A percentile compares a stretch with the other conserved stretches of the same genome.
These are phyloP conservation scores for Troides helena DNA, from an alignment of 2,888 invertebrate genomes.

Conservation along the genomic window DNA sequence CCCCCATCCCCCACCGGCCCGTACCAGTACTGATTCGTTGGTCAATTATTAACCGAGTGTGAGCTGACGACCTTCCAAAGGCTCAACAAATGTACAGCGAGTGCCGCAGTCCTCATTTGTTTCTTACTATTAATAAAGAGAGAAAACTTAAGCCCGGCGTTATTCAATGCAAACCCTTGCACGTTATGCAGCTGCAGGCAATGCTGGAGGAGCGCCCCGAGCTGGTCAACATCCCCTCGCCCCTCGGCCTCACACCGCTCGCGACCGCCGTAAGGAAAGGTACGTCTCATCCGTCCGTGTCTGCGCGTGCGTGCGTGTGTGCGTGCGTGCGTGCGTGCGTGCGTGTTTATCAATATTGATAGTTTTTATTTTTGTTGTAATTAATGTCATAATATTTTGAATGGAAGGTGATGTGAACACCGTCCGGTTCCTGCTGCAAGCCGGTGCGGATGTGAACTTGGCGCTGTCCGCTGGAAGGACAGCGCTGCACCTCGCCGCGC, in stretches of 20 bases:
- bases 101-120: background rate
- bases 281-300: constrained; percentile 26
- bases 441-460: constrained; percentile 73
- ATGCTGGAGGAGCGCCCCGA: constrained; percentile 71
- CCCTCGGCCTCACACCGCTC: constrained; percentile 74
- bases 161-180: too few relatives aligned
- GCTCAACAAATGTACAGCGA: background rate
- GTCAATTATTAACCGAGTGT: too few relatives aligned
- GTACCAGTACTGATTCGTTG: too few relatives aligned
- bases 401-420: constrained; percentile 61
- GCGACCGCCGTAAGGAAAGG: constrained; percentile 74
- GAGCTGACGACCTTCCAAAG: too few relatives aligned
- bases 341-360: too few relatives aligned
- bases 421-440: constrained; percentile 61
- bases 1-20: too few relatives aligned
- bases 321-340: too few relatives aligned
- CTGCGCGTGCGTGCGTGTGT: too few relatives aligned
- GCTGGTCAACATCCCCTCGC: constrained; percentile 67
- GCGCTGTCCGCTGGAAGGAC: constrained; percentile 59
- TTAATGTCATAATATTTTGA: too few relatives aligned
- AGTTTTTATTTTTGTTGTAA: too few relatives aligned
- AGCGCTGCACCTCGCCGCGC: constrained; percentile 74
- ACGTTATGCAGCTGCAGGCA: constrained; percentile 51
- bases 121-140: too few relatives aligned
- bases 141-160: too few relatives aligned